Evolutionary conservation across 2,113 vertebrate genomes (phyloP), one percentile per base, ranked within the genome.

Genomic region (Halcyon senegalensis): DNA sequence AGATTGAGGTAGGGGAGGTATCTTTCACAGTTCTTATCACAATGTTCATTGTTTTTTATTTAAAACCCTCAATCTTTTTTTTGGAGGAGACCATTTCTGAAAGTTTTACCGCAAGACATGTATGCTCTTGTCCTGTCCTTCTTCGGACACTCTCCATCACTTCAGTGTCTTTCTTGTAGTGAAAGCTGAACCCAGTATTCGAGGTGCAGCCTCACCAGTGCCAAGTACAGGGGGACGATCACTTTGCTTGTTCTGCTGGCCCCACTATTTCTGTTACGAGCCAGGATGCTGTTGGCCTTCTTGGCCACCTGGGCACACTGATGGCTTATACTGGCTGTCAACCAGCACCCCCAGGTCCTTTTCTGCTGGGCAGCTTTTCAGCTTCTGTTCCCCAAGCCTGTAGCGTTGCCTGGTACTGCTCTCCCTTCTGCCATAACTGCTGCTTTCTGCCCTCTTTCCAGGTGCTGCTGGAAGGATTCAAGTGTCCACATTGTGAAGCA

Each of bases 401-500:
- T 55, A 30, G 28, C 25, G 11, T 56, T 56, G 53, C 28, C 3
- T 30, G 53, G 15, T 17, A 33, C 30, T 51, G 17, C 69, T 37
- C 31, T 51, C 24, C 20, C 20, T 62, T 37, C 51, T n/a, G 18
- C 28, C 5, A 1, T 66, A 16, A 3, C 13, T 69, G 23, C 27
- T 79, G 53, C 68, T 41, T 56, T 56, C 53, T 12, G 11, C 37
- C 16, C 35, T 24, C 30, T 13, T 62, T 21, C 16, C 1, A 2
- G 24, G 16, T 74, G 11, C 62, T 62, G 51, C 56, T 51, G 1
- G 28, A 30, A 46, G 46, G 41, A 37, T 46, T 63, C 11, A 27
- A 27, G 30, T 0, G 0, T 7, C 18, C 4, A 2, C 15, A 14
- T n/a, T 43, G 23, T 16, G 53, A 37, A 31, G 23, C 5, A 31